Percentiles rank a stretch among this genome's conserved stretches.
Evolutionary conservation across 64 coral and sea anemone genomes (phyloP).

Genomic region (Acropora tenuis): DNA sequence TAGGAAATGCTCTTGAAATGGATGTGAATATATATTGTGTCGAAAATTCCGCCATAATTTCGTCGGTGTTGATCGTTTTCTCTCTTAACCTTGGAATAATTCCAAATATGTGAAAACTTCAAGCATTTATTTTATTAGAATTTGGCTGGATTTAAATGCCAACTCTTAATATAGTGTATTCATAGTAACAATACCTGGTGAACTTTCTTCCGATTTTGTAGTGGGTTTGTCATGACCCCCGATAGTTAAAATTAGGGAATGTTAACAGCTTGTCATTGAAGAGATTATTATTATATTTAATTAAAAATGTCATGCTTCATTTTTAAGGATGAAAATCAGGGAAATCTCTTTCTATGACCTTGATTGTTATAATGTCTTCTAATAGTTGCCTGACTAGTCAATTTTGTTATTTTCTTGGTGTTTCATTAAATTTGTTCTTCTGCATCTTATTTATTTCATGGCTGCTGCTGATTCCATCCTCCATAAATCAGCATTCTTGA

Average conservation of each 20-base stretch:
- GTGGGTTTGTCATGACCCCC: neutral
- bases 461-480: neutral
- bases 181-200: neutral
- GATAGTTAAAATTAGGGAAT: neutral
- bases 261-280: conserved; percentile 15
- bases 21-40: neutral
- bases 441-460: neutral
- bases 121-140: neutral
- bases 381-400: neutral
- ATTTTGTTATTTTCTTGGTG: too few species aligned
- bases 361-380: neutral
- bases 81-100: neutral
- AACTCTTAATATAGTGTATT: neutral
- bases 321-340: neutral
- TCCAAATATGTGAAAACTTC: neutral
- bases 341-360: neutral
- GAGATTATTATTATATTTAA: conserved; percentile 14
- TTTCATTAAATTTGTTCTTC: neutral
- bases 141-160: neutral
- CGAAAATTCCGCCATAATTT: conserved; percentile 5
- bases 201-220: neutral
- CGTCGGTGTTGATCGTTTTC: conserved; percentile 1
- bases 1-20: neutral
- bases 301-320: neutral
- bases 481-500: conserved; percentile 29